Evolutionary conservation across 2,113 vertebrate species (phyloP).

Genomic region (Ictalurus punctatus): DNA sequence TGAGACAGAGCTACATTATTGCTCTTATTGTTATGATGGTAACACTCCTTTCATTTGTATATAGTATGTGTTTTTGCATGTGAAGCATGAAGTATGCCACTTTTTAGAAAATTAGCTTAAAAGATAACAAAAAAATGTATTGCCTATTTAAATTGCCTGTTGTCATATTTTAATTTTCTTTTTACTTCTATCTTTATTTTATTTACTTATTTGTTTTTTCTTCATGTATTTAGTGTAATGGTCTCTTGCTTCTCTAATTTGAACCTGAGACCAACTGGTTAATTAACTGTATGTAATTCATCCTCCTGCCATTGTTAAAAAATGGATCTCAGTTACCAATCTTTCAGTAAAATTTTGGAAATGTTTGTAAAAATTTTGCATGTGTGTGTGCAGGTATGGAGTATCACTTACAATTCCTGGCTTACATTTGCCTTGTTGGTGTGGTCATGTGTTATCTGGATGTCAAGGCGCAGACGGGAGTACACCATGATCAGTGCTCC

Average conservation of each 20-base stretch:
- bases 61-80: neutral
- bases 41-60: constrained; percentile 35
- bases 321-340: neutral
- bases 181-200: neutral
- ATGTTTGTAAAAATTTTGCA: neutral
- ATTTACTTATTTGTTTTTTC: neutral
- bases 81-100: neutral
- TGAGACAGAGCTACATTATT: constrained; percentile 79
- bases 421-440: constrained; percentile 74
- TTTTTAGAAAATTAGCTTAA: neutral
- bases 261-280: neutral
- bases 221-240: neutral
- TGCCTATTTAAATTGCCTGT: neutral
- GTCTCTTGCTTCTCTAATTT: neutral
- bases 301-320: neutral
- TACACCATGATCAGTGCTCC: constrained; percentile 80
- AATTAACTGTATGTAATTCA: neutral
- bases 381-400: constrained; percentile 67
- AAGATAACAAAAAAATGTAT: neutral
- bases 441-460: constrained; percentile 78
- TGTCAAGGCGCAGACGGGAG: constrained; percentile 71
- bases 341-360: neutral
- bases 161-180: neutral
- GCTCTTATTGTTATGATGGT: constrained; percentile 83
- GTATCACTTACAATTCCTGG: constrained; percentile 76